phyloP scores from a whole-genome alignment of 2,113 vertebrate genomes.

The Maccullochella peelii region DNA sequence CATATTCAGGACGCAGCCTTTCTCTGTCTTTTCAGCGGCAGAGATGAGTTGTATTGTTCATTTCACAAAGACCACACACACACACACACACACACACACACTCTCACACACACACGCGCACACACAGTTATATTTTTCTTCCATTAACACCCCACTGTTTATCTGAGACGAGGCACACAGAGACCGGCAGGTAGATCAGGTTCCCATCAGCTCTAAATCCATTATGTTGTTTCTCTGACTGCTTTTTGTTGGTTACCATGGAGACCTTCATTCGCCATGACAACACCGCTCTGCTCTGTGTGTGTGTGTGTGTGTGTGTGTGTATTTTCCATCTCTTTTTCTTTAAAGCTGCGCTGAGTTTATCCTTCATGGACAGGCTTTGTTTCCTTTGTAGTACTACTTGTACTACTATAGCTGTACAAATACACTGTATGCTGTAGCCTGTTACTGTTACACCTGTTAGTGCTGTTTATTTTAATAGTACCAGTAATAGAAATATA shows the following conservation, averaged over 20 bases:
- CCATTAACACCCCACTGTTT: conserved; percentile 49
- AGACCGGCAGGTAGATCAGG: conserved; percentile 39
- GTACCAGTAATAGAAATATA: background rate
- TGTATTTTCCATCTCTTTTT: background rate
- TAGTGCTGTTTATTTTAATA: too few relatives aligned
- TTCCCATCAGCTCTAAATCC: conserved; percentile 44
- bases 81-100: background rate
- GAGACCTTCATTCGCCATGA: conserved; percentile 51
- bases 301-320: conserved; percentile 6
- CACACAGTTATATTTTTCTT: background rate
- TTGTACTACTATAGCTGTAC: too few relatives aligned
- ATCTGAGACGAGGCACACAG: conserved; percentile 18
- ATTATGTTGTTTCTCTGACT: conserved; percentile 37
- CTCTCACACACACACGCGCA: background rate
- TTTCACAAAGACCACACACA: conserved; percentile 7
- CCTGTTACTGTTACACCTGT: background rate
- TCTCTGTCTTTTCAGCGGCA: conserved; percentile 9
- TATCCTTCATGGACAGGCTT: background rate
- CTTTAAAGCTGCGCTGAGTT: background rate
- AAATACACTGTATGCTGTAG: background rate
- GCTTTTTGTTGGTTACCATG: conserved; percentile 53
- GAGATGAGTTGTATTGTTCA: conserved; percentile 34
- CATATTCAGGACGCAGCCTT: conserved; percentile 43
- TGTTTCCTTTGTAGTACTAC: background rate
- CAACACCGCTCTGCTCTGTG: conserved; percentile 32